Evolutionary conservation across 2,797 vertebrate species (phyloP).

Genomic region (Fringilla coelebs): DNA sequence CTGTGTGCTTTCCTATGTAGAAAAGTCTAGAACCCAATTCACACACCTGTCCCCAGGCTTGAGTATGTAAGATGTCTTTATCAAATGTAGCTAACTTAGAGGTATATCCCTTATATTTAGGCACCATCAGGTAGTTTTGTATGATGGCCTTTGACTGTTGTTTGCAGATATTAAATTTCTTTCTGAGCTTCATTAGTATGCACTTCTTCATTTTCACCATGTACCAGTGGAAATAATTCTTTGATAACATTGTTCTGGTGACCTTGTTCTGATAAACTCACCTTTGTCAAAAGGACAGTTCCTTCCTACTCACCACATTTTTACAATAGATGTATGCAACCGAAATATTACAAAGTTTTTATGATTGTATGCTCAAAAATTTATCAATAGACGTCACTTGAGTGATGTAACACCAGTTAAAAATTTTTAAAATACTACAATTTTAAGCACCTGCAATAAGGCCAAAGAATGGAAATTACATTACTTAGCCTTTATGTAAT

Average conservation of each 20-base stretch:
- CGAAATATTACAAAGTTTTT: neutral
- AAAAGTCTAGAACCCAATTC: neutral
- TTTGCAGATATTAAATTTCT: neutral
- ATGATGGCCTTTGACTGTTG: neutral
- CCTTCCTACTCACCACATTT: neutral
- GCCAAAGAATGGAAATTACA: neutral
- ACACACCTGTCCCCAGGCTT: accelerated
- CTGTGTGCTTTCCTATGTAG: neutral
- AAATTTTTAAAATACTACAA: neutral
- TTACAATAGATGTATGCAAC: neutral
- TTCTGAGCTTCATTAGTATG: neutral
- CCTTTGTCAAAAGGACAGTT: neutral
- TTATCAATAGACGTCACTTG: neutral
- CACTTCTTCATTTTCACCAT: neutral
- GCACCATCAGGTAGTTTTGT: neutral
- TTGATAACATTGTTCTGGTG: neutral
- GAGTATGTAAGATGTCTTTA: neutral
- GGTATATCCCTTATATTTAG: neutral
- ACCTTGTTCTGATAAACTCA: neutral
- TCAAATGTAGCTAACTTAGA: neutral
- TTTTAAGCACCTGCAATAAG: neutral
- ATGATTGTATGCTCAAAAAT: neutral
- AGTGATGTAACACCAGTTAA: neutral
- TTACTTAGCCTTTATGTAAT: neutral
- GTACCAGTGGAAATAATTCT: neutral